phyloP scores from a whole-genome alignment of 1,140 invertebrate species.

The Periplaneta americana region DNA sequence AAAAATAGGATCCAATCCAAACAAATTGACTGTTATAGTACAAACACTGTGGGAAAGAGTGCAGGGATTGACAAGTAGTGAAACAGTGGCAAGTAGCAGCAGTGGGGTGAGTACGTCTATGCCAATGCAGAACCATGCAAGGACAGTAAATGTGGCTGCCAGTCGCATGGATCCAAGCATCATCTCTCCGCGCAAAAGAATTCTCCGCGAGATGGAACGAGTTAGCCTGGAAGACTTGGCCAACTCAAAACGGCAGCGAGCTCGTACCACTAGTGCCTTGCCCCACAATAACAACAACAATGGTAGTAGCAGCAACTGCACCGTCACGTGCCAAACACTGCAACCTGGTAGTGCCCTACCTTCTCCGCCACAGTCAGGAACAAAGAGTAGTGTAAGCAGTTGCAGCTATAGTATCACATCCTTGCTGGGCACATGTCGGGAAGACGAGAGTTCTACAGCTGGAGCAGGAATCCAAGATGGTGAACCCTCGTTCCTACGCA shows the following conservation, averaged over 20 bases:
- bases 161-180: constrained; percentile 47
- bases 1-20: constrained; percentile 2
- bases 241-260: constrained; percentile 27
- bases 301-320: constrained; percentile 21
- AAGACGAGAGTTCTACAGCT: constrained; percentile 25
- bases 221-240: constrained; percentile 58
- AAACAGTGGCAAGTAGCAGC: constrained; percentile 2
- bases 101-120: constrained; percentile 24
- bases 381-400: constrained; percentile 43
- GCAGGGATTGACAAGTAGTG: constrained; percentile 16
- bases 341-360: constrained; percentile 6
- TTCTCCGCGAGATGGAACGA: constrained; percentile 63
- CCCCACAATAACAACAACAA: constrained; percentile 10
- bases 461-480: constrained; percentile 6
- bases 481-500: constrained; percentile 40
- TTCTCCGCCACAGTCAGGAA: constrained; percentile 7
- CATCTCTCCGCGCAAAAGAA: constrained; percentile 67
- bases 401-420: constrained; percentile 76
- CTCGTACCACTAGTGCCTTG: constrained; percentile 21
- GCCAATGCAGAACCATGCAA: constrained; percentile 33
- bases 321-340: constrained; percentile 19
- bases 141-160: constrained; percentile 31
- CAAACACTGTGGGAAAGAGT: constrained; percentile 27
- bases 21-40: constrained; percentile 20
- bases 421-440: constrained; percentile 45